A percentile compares a stretch with the other conserved stretches of the same genome.
These are phyloP conservation scores for Pipistrellus pygmaeus DNA, from an alignment of 2,797 vertebrate species.

Conservation along the genomic window DNA sequence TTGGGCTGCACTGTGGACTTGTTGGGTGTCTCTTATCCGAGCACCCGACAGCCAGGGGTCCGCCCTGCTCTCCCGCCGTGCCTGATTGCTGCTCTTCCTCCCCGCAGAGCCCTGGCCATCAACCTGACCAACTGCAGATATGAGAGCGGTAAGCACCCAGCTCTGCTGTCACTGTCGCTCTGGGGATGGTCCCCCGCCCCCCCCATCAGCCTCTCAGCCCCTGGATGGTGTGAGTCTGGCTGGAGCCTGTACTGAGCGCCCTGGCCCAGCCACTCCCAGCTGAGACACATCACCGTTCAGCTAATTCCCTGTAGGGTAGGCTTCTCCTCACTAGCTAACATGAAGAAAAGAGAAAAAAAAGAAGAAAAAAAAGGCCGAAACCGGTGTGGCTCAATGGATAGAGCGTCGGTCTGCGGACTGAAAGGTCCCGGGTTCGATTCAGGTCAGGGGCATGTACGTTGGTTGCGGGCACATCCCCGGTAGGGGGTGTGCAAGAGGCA, in stretches of 20 bases:
- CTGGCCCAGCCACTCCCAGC: not conserved
- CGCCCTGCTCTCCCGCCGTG: not conserved
- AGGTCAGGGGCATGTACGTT: no score
- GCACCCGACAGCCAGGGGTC: not conserved
- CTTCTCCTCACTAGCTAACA: not conserved
- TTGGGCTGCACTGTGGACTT: not conserved
- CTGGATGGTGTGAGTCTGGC: not conserved
- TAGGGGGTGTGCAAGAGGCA: no score
- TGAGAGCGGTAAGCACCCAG: slow-evolving; percentile 87
- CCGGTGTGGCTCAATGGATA: no score
- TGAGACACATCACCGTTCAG: not conserved
- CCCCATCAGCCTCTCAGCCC: not conserved
- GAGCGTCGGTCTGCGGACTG: no score
- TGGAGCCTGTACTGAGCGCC: not conserved
- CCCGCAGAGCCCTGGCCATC: slow-evolving; percentile 86
- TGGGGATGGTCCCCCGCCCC: not conserved
- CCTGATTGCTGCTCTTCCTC: slow-evolving; percentile 57
- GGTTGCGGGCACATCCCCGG: no score
- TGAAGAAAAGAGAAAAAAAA: not conserved
- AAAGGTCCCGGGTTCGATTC: no score
- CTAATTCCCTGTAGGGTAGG: not conserved
- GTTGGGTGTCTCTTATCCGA: not conserved
- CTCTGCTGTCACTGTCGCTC: not conserved
- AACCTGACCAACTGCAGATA: slow-evolving; percentile 89
- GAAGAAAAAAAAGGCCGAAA: not conserved